phyloP scores from a whole-genome alignment of 2,113 vertebrate genomes.

The Pantherophis guttatus region DNA sequence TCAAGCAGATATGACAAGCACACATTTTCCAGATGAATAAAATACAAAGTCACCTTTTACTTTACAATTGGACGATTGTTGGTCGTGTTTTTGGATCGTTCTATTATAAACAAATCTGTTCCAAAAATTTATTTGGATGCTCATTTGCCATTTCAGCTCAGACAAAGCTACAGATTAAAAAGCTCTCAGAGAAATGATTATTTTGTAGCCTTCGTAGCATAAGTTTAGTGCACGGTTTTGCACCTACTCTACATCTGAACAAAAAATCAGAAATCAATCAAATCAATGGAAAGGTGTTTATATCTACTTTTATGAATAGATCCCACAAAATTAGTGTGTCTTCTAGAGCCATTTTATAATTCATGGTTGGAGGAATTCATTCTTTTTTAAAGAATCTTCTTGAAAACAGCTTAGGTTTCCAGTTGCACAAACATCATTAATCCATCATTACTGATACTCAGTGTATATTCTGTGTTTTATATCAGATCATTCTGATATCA shows the following conservation, averaged over 20 bases:
- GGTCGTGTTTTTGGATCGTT: neutral
- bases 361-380: slow-evolving; percentile 18
- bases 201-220: slow-evolving; percentile 54
- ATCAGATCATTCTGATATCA: neutral
- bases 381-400: slow-evolving; percentile 37
- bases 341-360: slow-evolving; percentile 38
- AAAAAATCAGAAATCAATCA: slow-evolving; percentile 25
- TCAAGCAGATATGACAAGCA: slow-evolving; percentile 94
- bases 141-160: slow-evolving; percentile 60
- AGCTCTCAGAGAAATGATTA: slow-evolving; percentile 54
- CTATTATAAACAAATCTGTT: slow-evolving; percentile 56
- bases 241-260: slow-evolving; percentile 38
- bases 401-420: slow-evolving; percentile 27
- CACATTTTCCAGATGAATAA: slow-evolving; percentile 82
- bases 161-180: slow-evolving; percentile 48
- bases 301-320: slow-evolving; percentile 38
- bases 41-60: slow-evolving; percentile 95
- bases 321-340: slow-evolving; percentile 15
- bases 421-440: slow-evolving; percentile 21
- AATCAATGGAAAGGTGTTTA: slow-evolving; percentile 32
- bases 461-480: neutral
- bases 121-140: slow-evolving; percentile 58
- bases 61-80: slow-evolving; percentile 70
- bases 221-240: slow-evolving; percentile 53
- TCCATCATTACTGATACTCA: neutral